A percentile compares a stretch with the other conserved stretches of the same genome.
Conservation (phyloP, 2,113 vertebrate genomes). For the Mormyrus iriodes region DNA sequence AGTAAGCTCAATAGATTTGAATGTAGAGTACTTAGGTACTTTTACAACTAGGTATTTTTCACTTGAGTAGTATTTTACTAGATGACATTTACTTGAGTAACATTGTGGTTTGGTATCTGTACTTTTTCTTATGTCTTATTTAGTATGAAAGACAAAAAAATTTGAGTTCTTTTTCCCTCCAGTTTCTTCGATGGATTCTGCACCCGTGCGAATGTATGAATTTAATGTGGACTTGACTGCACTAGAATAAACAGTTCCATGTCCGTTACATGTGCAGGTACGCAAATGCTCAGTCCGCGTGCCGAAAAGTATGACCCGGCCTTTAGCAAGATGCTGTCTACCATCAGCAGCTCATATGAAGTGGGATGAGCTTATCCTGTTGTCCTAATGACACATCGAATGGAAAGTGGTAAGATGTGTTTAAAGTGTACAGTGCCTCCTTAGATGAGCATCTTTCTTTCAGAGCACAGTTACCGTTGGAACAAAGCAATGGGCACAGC, state of each 20-base stretch:
- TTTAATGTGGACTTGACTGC: not conserved
- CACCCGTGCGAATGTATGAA: not conserved
- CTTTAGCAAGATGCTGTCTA: not conserved
- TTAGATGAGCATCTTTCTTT: slow-evolving; percentile 26
- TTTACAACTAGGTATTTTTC: too few species aligned
- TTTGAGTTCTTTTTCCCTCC: not conserved
- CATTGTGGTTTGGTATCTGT: not conserved
- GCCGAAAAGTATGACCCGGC: not conserved
- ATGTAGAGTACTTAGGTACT: not conserved
- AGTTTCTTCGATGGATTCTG: not conserved
- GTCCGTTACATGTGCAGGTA: not conserved
- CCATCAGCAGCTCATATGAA: not conserved
- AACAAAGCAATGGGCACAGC: slow-evolving; percentile 99
- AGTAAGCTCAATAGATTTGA: not conserved
- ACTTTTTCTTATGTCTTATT: not conserved
- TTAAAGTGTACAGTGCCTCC: not conserved
- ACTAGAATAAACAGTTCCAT: not conserved
- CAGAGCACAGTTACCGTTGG: slow-evolving; percentile 96
- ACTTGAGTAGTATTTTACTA: not conserved
- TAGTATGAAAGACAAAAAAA: not conserved
- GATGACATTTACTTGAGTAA: not conserved
- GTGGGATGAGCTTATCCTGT: not conserved
- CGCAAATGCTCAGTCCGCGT: not conserved
- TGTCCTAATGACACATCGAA: not conserved
- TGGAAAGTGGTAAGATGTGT: not conserved